phyloP scores from a whole-genome alignment of 2,888 invertebrate species.

The Chymomyza caudatula region DNA sequence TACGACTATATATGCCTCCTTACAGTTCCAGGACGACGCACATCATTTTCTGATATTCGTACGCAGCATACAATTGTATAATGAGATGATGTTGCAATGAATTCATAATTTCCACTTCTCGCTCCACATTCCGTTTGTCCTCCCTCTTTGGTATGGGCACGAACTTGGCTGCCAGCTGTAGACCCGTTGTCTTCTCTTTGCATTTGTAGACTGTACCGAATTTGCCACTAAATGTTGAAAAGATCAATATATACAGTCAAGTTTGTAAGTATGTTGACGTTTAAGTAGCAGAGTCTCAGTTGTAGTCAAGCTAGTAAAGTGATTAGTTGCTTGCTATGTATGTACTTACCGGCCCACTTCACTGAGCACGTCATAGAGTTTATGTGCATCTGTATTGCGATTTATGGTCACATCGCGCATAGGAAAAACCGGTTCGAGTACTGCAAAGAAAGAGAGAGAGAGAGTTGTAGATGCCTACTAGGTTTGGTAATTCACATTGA shows the following conservation, averaged over 20 bases:
- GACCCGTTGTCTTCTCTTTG: constrained; percentile 87
- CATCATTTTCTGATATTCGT: constrained; percentile 95
- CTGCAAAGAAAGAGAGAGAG: constrained; percentile 80
- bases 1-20: constrained; percentile 79
- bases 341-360: constrained; percentile 93
- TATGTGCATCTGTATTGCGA: constrained; percentile 90
- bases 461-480: background rate
- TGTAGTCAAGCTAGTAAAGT: background rate
- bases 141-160: constrained; percentile 91
- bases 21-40: constrained; percentile 98
- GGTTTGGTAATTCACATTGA: background rate
- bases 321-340: background rate
- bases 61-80: constrained; percentile 98
- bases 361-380: constrained; percentile 90
- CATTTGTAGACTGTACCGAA: constrained; percentile 98
- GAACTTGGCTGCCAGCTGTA: constrained; percentile 94
- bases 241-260: constrained; percentile 3
- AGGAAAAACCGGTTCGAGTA: constrained; percentile 92
- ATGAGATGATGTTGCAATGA: constrained; percentile 95
- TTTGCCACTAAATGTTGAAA: constrained; percentile 86
- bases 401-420: constrained; percentile 91
- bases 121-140: constrained; percentile 93
- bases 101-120: constrained; percentile 98
- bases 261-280: background rate
- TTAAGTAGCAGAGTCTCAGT: background rate